Evolutionary conservation across 92 coral and sea anemone species (phyloP), one percentile per base, ranked within the genome.

Genomic region (Montipora capitata): DNA sequence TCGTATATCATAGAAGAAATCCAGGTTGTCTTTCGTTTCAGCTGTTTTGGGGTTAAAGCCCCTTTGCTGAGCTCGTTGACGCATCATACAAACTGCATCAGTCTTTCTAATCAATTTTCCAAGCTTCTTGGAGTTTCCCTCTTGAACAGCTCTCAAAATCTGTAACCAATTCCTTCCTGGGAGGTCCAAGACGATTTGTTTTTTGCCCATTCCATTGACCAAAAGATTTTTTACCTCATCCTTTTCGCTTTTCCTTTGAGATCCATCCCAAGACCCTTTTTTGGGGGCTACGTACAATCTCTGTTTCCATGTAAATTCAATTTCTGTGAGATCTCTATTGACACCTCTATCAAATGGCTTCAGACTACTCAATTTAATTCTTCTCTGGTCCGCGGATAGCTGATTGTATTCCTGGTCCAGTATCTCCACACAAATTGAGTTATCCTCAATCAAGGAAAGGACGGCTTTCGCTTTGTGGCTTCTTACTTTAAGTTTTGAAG

Each of bases 291-390:
- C 8, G 40, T 17, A 63, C 27, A 63, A 5, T 63, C 68, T 63
- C 20, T 63, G 68, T 20, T 63, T 17, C 68, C 68, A 63, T 8
- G 68, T 63, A 63, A 63, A 1, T 17, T 3, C 40, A 3, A 63
- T 63, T 17, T 63, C 68, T 63, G 40, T 17, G 8, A 7, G 1
- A 17, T 63, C 68, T 20, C 0, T 3, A 35, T 65, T 72, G 13
- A 59, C 17, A 13, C 1, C 65, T 5, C 92, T 76, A 0, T 57
- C 13, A 10, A 76, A 59, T 48, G 94, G 96, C 12, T 92, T 94
- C 14, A 97, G 87, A 15, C 78, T 89, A 40, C 95, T 87, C 62
- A 92, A 61, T n/a, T 80, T 74, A 38, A 97, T 76, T 76, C 68
- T 79, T 61, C 77, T 94, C 56, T 94, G 85, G 18, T 77, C 42